phyloP scores from a whole-genome alignment of 2,888 invertebrate species.

The Ashinkailepas kermadecensis region DNA sequence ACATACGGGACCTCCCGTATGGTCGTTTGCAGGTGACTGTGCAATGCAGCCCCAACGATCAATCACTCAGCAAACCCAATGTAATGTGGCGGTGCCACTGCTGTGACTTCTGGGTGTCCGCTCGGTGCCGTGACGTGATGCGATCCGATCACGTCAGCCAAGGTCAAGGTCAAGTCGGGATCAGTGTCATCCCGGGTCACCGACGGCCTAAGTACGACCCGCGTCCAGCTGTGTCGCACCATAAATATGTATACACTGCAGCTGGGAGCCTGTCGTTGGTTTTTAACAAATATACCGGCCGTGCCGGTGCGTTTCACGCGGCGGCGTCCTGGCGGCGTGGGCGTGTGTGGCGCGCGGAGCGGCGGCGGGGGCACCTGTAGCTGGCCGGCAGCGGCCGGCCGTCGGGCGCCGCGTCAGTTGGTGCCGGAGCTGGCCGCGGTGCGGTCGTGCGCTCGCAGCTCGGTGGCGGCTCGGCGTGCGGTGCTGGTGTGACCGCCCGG shows the following conservation, averaged over 20 bases:
- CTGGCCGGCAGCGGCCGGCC: neutral
- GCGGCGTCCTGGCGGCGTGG: neutral
- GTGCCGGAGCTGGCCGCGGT: neutral
- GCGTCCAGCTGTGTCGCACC: neutral
- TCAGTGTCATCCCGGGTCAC: neutral
- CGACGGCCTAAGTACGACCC: neutral
- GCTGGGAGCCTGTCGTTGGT: neutral
- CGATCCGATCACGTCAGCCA: too few relatives aligned
- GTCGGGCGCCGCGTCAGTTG: neutral
- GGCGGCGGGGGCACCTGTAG: neutral
- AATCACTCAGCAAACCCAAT: too few relatives aligned
- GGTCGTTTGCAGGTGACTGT: too few relatives aligned
- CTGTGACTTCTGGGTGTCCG: too few relatives aligned
- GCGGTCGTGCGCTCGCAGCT: neutral
- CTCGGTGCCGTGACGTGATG: too few relatives aligned
- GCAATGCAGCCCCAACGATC: too few relatives aligned
- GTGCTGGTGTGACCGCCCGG: neutral
- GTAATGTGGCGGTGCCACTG: too few relatives aligned
- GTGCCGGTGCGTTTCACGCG: neutral
- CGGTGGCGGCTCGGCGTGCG: neutral
- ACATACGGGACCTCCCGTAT: too few relatives aligned
- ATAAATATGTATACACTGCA: neutral
- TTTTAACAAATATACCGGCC: neutral
- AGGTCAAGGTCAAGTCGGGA: too few relatives aligned
- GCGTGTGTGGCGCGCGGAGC: neutral